Evolutionary conservation across 2,113 vertebrate species (phyloP).

Genomic region (Psettodes erumei): DNA sequence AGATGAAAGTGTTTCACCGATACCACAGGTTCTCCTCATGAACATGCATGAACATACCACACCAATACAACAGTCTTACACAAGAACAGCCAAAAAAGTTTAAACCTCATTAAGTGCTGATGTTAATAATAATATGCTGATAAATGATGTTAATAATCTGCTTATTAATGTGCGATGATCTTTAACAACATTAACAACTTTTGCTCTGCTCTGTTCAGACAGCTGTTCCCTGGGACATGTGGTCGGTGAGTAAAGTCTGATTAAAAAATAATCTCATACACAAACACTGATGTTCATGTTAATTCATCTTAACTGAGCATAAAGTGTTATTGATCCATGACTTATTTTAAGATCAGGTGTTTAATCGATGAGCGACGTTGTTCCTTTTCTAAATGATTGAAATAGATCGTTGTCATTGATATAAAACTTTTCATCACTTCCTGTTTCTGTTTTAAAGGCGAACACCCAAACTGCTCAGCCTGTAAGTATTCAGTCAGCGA

Average conservation of each 20-base stretch:
- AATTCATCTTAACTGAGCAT: too few species aligned
- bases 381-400: too few species aligned
- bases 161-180: background rate
- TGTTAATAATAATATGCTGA: too few species aligned
- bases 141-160: too few species aligned
- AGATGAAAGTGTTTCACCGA: constrained; percentile 81
- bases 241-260: constrained; percentile 90
- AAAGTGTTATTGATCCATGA: too few species aligned
- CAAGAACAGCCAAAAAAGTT: too few species aligned
- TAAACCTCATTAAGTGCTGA: too few species aligned
- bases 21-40: constrained; percentile 75
- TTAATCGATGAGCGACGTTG: too few species aligned
- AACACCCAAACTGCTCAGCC: constrained; percentile 87
- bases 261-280: too few species aligned
- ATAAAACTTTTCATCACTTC: background rate
- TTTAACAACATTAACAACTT: background rate
- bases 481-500: constrained; percentile 84
- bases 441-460: constrained; percentile 77
- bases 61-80: background rate
- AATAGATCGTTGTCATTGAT: too few species aligned
- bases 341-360: too few species aligned
- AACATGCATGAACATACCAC: background rate
- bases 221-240: constrained; percentile 93
- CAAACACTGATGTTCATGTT: too few species aligned
- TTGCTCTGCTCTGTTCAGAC: constrained; percentile 80